A percentile compares a stretch with the other conserved stretches of the same genome.
These are phyloP conservation scores for Phalacrocorax brasilianus DNA, from an alignment of 2,113 vertebrate genomes.

Conservation along the genomic window DNA sequence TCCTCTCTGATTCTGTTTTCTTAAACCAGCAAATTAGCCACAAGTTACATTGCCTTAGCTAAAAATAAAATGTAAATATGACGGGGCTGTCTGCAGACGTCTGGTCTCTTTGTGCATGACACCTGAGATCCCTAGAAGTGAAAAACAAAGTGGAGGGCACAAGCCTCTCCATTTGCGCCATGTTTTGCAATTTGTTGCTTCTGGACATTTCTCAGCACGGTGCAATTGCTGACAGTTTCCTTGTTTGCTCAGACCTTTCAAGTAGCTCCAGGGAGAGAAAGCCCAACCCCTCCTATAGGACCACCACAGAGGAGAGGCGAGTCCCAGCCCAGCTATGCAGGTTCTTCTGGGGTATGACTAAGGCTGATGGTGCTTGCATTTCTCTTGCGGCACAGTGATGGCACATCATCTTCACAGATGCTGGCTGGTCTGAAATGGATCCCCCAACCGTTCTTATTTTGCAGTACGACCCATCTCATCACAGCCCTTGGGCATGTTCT, in stretches of 20 bases:
- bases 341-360: background rate
- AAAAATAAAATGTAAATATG: conserved; percentile 1
- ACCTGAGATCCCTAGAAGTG: background rate
- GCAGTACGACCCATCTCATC: background rate
- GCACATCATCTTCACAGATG: background rate
- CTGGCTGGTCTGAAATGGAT: background rate
- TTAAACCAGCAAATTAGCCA: background rate
- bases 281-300: background rate
- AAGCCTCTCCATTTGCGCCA: background rate
- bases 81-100: background rate
- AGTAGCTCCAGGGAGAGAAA: background rate
- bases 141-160: background rate
- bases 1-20: background rate
- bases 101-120: background rate
- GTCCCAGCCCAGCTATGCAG: background rate
- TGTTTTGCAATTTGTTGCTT: background rate
- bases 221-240: background rate
- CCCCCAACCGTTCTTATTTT: background rate
- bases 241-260: background rate
- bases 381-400: background rate
- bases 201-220: background rate
- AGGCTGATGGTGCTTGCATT: background rate
- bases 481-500: conserved; percentile 22
- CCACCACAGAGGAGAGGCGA: background rate
- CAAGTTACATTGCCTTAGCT: background rate